Evolutionary conservation across 2,797 vertebrate genomes (phyloP).

Genomic region (Myotis vivesi): DNA sequence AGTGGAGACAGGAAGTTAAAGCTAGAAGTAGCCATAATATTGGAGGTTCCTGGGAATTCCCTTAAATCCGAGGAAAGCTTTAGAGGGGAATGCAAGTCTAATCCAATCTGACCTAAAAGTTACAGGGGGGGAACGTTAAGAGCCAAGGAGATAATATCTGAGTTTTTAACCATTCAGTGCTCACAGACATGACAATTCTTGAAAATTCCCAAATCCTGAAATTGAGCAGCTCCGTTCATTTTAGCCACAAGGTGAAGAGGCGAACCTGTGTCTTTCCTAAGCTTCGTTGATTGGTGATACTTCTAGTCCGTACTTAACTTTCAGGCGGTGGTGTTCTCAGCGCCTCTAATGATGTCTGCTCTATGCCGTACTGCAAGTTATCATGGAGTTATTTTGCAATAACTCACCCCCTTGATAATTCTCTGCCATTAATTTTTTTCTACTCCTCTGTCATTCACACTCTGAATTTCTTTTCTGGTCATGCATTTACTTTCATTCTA

Average conservation of each 20-base stretch:
- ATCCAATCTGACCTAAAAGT: not conserved
- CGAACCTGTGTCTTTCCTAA: not conserved
- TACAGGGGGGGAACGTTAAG: not conserved
- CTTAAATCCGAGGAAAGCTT: not conserved
- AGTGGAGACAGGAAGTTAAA: constrained; percentile 18
- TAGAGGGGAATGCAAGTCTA: not conserved
- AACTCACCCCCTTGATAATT: not conserved
- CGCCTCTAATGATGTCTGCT: not conserved
- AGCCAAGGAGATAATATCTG: not conserved
- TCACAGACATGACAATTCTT: not conserved
- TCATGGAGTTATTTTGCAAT: not conserved
- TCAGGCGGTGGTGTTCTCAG: not conserved
- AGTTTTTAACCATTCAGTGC: not conserved
- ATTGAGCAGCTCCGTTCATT: not conserved
- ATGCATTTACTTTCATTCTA: not conserved
- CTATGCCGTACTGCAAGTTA: not conserved
- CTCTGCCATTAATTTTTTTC: not conserved
- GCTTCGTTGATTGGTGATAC: fast-evolving
- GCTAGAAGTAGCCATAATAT: not conserved
- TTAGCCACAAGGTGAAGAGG: not conserved
- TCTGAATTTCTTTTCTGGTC: not conserved
- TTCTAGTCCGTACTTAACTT: too few relatives aligned
- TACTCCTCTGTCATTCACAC: not conserved
- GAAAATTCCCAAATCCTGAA: not conserved
- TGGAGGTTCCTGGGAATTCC: not conserved